These are phyloP conservation scores for Athrips mouffetella DNA, from an alignment of 2,888 invertebrate genomes.

Conservation along the genomic window DNA sequence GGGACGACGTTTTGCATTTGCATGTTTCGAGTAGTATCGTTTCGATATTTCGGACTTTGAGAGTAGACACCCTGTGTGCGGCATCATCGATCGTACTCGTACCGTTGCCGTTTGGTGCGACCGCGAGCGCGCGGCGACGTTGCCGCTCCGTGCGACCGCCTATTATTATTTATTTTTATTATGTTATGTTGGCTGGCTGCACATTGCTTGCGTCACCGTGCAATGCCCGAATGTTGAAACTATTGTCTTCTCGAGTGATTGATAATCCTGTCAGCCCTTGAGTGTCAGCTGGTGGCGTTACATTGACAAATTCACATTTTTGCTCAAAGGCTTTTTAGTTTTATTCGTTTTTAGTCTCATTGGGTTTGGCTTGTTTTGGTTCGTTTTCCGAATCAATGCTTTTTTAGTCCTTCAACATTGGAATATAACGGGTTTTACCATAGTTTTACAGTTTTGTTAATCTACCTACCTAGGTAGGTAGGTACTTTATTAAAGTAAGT, in stretches of 20 bases:
- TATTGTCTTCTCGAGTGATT: constrained; percentile 16
- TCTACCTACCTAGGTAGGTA: too few species aligned
- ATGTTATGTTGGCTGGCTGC: constrained; percentile 16
- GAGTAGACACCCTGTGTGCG: too few species aligned
- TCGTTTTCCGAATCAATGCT: background rate
- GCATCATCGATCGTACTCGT: constrained; percentile 11
- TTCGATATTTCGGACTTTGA: too few species aligned
- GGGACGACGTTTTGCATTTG: too few species aligned
- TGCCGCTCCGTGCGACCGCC: constrained; percentile 13
- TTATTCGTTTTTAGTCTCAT: background rate
- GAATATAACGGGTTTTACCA: too few species aligned
- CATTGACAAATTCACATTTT: constrained; percentile 6
- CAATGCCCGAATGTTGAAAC: constrained; percentile 18
- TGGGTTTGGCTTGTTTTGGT: background rate
- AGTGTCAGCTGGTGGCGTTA: constrained; percentile 1
- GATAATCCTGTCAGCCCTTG: constrained; percentile 6
- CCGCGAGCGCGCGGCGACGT: constrained; percentile 11
- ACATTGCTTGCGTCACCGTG: constrained; percentile 17
- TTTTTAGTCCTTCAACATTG: background rate
- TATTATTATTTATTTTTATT: constrained; percentile 24
- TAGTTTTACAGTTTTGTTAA: too few species aligned
- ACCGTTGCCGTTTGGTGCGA: constrained; percentile 11
- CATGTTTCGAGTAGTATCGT: too few species aligned
- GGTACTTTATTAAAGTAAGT: too few species aligned
- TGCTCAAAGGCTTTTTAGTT: background rate